A percentile compares a stretch with the other conserved stretches of the same genome.
These are phyloP conservation scores for Eupithecia abbreviata DNA, from an alignment of 2,888 invertebrate genomes.

Conservation along the genomic window DNA sequence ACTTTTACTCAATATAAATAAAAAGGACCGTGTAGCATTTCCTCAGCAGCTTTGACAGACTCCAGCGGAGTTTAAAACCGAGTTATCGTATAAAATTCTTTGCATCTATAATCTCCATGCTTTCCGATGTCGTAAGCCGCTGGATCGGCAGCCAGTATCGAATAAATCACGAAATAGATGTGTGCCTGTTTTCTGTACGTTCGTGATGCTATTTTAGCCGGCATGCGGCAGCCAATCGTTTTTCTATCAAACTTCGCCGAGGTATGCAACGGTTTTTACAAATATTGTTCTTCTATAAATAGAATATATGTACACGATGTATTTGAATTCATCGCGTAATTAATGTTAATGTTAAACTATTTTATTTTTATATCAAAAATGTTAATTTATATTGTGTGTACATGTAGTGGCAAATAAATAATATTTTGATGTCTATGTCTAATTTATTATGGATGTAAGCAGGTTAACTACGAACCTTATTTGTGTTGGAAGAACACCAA, in stretches of 20 bases:
- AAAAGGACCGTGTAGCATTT: neutral
- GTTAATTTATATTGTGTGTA: too few relatives aligned
- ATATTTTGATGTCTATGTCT: too few relatives aligned
- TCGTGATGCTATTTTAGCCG: constrained; percentile 75
- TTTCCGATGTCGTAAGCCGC: constrained; percentile 67
- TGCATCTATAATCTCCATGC: constrained; percentile 4
- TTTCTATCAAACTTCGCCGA: constrained; percentile 67
- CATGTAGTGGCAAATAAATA: too few relatives aligned
- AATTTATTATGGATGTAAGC: too few relatives aligned
- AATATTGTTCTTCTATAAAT: constrained; percentile 11
- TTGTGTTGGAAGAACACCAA: too few relatives aligned
- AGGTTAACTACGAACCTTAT: too few relatives aligned
- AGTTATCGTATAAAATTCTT: constrained; percentile 13
- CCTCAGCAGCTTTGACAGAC: neutral
- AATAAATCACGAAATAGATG: constrained; percentile 77
- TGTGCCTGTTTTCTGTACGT: constrained; percentile 81
- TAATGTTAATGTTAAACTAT: too few relatives aligned
- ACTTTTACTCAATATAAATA: neutral
- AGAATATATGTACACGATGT: neutral
- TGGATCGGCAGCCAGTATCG: constrained; percentile 71
- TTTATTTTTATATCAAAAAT: too few relatives aligned
- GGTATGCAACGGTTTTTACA: constrained; percentile 45
- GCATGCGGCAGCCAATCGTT: constrained; percentile 57
- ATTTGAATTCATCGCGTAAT: too few relatives aligned
- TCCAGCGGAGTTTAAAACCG: neutral